These are phyloP conservation scores for Montifringilla adamsi DNA, from an alignment of 2,113 vertebrate species.

Conservation along the genomic window DNA sequence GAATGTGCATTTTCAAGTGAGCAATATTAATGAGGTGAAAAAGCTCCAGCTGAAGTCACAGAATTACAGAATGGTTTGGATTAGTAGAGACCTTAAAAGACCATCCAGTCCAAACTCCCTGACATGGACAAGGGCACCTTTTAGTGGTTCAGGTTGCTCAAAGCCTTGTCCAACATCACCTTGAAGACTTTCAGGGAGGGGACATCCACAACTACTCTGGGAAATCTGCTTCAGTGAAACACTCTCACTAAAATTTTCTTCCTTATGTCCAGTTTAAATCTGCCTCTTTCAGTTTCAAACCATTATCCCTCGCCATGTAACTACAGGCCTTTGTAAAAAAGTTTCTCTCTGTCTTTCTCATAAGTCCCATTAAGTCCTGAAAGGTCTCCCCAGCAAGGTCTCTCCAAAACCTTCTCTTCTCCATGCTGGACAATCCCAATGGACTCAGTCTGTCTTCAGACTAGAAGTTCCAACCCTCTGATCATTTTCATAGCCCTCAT, in stretches of 20 bases:
- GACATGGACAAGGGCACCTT: background rate
- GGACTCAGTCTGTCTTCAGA: background rate
- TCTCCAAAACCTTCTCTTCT: background rate
- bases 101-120: background rate
- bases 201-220: rapidly evolving
- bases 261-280: background rate
- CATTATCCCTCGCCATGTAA: background rate
- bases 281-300: background rate
- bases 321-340: background rate
- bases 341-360: no score
- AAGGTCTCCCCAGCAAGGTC: background rate
- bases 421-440: background rate
- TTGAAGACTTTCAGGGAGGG: background rate
- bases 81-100: background rate
- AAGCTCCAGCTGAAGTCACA: background rate
- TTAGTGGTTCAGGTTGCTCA: background rate
- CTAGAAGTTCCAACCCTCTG: background rate
- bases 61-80: background rate
- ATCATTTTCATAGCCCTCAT: background rate
- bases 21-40: background rate
- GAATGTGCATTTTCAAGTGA: background rate
- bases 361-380: background rate
- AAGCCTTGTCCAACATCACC: background rate
- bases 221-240: background rate
- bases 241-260: background rate